These are phyloP conservation scores for Spheniscus humboldti DNA, from an alignment of 2,797 vertebrate genomes.

Conservation along the genomic window DNA sequence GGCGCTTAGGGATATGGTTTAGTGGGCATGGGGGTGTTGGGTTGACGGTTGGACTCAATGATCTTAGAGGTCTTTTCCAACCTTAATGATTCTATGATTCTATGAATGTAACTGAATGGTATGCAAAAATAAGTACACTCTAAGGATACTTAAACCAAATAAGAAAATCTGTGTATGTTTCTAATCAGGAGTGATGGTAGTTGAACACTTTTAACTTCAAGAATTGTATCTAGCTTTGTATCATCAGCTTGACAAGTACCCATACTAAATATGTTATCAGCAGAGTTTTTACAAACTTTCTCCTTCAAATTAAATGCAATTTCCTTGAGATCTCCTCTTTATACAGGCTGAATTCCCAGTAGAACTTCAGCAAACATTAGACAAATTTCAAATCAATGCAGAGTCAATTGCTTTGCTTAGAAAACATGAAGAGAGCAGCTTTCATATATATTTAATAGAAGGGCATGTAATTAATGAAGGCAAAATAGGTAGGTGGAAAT, in stretches of 20 bases:
- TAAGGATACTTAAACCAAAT: neutral
- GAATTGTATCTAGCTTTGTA: neutral
- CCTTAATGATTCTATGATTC: no score
- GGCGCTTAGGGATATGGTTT: no score
- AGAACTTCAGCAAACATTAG: neutral
- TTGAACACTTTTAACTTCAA: neutral
- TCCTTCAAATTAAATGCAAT: neutral
- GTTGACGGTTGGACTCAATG: no score
- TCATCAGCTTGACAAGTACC: neutral
- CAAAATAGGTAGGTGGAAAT: neutral
- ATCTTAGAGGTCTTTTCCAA: no score
- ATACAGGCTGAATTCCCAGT: neutral
- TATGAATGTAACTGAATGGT: neutral
- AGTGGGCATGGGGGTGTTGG: no score
- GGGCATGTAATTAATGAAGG: neutral
- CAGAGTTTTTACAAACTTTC: neutral
- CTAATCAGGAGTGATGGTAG: neutral
- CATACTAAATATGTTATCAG: neutral
- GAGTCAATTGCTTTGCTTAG: neutral
- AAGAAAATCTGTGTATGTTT: neutral
- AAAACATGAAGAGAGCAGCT: neutral
- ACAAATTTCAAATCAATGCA: constrained; percentile 3
- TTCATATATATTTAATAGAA: neutral
- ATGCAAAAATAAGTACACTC: neutral
- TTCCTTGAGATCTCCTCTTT: neutral